Evolutionary conservation across 2,888 invertebrate species (phyloP).

Genomic region (Drosophila formosana): DNA sequence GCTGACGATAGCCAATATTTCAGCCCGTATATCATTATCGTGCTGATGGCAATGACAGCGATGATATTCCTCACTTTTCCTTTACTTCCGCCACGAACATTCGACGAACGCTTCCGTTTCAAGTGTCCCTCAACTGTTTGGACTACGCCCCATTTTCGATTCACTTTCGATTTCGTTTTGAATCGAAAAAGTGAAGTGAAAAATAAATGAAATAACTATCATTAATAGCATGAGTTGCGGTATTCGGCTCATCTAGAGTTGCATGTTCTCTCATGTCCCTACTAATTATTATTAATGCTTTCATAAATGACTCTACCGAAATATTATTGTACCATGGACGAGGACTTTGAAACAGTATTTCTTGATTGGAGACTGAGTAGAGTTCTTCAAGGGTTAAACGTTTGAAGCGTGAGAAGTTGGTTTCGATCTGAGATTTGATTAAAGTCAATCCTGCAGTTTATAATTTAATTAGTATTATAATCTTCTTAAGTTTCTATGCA

Average conservation of each 20-base stretch:
- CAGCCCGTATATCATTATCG: constrained; percentile 24
- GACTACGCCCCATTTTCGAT: constrained; percentile 42
- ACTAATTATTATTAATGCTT: constrained; percentile 77
- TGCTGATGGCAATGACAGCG: constrained; percentile 12
- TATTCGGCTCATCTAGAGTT: constrained; percentile 4
- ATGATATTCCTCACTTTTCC: constrained; percentile 15
- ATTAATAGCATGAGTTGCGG: constrained; percentile 46
- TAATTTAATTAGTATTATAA: too few species aligned
- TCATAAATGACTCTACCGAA: constrained; percentile 45
- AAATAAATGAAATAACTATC: constrained; percentile 39
- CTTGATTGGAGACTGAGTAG: too few species aligned
- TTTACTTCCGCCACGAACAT: constrained; percentile 43
- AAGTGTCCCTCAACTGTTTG: constrained; percentile 29
- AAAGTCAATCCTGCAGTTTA: too few species aligned
- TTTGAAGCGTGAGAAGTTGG: background rate
- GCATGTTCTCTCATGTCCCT: constrained; percentile 35
- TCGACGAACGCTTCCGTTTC: constrained; percentile 49
- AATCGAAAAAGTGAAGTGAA: constrained; percentile 14
- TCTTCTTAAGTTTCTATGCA: too few species aligned
- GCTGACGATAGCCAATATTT: constrained; percentile 56
- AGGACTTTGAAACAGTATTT: too few species aligned
- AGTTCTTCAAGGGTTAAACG: too few species aligned
- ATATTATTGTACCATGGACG: background rate
- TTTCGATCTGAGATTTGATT: too few species aligned
- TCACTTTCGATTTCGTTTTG: constrained; percentile 43